Evolutionary conservation across 2,113 vertebrate species (phyloP), one percentile per base, ranked within the genome.

Genomic region (Lethenteron camtschaticum): DNA sequence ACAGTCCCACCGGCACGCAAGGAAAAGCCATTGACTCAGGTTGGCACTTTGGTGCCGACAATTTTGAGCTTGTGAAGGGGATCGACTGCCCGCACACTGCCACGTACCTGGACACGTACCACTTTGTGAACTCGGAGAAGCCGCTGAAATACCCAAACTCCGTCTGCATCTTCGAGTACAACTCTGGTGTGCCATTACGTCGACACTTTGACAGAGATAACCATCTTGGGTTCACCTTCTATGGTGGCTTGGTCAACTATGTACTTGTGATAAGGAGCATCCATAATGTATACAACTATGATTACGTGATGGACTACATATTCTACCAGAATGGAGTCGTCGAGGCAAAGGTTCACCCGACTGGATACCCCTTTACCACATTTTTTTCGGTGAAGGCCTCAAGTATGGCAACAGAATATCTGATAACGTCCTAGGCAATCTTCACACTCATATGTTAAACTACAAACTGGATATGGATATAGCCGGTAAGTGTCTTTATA

Each of bases 391-490:
- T 0, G 81, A 78, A 1, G 79, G 73, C 56, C 70, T 78, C 70
- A 75, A 74, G 20, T 77, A 85, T 0, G 89, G 89, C 56, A 83
- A 86, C 56, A 83, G 84, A 73, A 80, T 95, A 1, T 83, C 83
- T 56, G 77, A 84, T 4, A 79, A 76, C 1, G 81, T 87, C 1
- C 78, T 90, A 60, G 89, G 90, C 1, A 86, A 84, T 0, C 79
- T 92, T 16, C 86, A 80, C 73, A 89, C 86, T 0, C 88, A 88
- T 56, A 85, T 86, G 69, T 73, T 89, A 72, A 83, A 83, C 77
- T 89, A 87, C 70, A 92, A 90, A 71, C 84, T 88, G 74, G 87
- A 92, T 73, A 75, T 90, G 80, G 90, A 90, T 0, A 77, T 95
- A 57, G 75, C 77, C 75, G 90, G 89, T 94, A 80, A 84, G 82